Conservation (phyloP, 2,888 invertebrate genomes). For the Thymelicus sylvestris region DNA sequence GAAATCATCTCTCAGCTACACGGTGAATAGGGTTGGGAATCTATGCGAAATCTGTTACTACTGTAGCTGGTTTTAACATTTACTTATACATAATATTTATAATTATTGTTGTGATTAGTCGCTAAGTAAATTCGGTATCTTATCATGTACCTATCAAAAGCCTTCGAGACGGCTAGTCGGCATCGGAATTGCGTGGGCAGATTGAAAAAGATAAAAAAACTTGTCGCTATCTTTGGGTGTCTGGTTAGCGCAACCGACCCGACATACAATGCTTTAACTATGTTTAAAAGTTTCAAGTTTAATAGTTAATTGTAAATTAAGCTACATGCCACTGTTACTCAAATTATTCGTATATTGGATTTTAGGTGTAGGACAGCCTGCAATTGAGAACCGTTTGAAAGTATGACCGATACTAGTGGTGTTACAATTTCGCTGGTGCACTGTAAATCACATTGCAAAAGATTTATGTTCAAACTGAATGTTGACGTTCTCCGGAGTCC, state of each 20-base stretch:
- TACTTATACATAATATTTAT: constrained; percentile 48
- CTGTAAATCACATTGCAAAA: neutral
- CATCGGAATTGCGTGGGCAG: constrained; percentile 52
- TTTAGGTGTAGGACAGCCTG: constrained; percentile 40
- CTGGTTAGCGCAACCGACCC: constrained; percentile 57
- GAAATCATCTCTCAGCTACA: no score
- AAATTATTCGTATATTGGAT: constrained; percentile 60
- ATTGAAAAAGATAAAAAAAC: neutral
- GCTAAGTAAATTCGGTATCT: constrained; percentile 69
- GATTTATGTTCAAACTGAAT: no score
- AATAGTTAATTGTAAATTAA: constrained; percentile 70
- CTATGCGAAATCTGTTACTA: constrained; percentile 28
- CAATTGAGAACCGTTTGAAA: constrained; percentile 5
- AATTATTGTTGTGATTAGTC: constrained; percentile 76
- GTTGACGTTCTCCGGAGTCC: no score
- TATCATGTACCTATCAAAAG: constrained; percentile 65
- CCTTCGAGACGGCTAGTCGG: constrained; percentile 79
- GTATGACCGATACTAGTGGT: neutral
- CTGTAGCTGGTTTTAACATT: constrained; percentile 47
- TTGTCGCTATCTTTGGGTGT: constrained; percentile 13
- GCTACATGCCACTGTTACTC: constrained; percentile 54
- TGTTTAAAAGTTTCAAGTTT: constrained; percentile 79
- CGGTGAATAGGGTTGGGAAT: no score
- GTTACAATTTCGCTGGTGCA: neutral
- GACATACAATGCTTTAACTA: constrained; percentile 82